Evolutionary conservation across 2,888 invertebrate genomes (phyloP).

Genomic region (Polydrusus cervinus): DNA sequence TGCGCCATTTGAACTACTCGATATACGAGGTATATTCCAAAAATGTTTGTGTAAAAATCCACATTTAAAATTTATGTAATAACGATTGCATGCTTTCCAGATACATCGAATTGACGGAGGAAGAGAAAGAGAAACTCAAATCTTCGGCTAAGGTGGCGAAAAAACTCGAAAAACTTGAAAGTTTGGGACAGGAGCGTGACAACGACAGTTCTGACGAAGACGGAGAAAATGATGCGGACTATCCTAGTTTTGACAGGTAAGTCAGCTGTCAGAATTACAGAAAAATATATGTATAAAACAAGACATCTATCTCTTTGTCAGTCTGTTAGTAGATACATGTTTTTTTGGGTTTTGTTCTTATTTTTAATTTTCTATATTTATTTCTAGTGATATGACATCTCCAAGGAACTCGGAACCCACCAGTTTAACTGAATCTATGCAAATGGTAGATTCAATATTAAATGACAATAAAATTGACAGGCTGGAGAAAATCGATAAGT

Average conservation of each 20-base stretch:
- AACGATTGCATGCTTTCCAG: constrained; percentile 42
- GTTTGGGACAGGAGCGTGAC: constrained; percentile 81
- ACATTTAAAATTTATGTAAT: no score
- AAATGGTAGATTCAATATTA: constrained; percentile 89
- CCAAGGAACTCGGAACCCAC: constrained; percentile 86
- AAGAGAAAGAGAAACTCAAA: constrained; percentile 93
- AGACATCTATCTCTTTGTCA: no score
- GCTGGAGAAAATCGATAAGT: constrained; percentile 88
- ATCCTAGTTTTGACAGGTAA: constrained; percentile 81
- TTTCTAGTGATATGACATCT: constrained; percentile 79
- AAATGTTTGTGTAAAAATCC: no score
- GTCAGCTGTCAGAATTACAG: neutral
- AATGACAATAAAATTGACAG: constrained; percentile 89
- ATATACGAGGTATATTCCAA: constrained; percentile 5
- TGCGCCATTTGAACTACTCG: neutral
- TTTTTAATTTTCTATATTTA: no score
- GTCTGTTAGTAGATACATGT: no score
- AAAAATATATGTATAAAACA: neutral
- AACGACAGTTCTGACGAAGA: constrained; percentile 85
- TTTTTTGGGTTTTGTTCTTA: no score
- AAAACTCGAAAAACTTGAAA: constrained; percentile 92
- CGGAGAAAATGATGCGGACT: constrained; percentile 82
- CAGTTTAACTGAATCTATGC: constrained; percentile 91
- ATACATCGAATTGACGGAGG: constrained; percentile 92
- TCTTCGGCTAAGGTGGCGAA: constrained; percentile 94